phyloP scores from a whole-genome alignment of 2,797 vertebrate species.

The Sparidentex hasta region DNA sequence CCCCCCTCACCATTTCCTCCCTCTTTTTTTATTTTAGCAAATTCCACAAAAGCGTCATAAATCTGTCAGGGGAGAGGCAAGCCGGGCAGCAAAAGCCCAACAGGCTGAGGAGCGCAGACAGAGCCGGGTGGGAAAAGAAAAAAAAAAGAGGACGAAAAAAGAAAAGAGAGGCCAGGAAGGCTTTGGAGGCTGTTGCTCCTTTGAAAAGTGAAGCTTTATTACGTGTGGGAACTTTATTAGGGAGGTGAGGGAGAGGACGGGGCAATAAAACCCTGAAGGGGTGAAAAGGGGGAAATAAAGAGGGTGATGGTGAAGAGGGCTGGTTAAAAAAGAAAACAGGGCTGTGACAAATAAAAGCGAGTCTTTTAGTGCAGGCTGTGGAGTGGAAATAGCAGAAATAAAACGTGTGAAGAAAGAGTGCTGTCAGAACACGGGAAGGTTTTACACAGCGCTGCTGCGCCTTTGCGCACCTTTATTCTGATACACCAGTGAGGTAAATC shows the following conservation, averaged over 20 bases:
- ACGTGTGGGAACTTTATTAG: constrained; percentile 85
- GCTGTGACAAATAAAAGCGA: constrained; percentile 59
- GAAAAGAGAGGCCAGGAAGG: constrained; percentile 67
- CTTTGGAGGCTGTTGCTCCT: constrained; percentile 79
- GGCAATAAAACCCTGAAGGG: constrained; percentile 71
- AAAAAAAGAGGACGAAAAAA: constrained; percentile 45
- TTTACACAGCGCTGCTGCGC: constrained; percentile 3
- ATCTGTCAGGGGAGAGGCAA: constrained; percentile 79
- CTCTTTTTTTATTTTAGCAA: constrained; percentile 76
- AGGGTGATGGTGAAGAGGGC: constrained; percentile 42
- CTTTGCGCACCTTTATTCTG: constrained; percentile 34
- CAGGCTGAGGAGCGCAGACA: constrained; percentile 72
- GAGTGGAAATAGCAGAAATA: constrained; percentile 47
- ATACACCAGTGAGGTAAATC: constrained; percentile 1
- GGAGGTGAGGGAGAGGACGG: constrained; percentile 75
- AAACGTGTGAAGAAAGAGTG: constrained; percentile 27
- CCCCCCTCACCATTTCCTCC: constrained; percentile 32
- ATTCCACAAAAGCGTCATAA: constrained; percentile 85
- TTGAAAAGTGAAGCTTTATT: constrained; percentile 86
- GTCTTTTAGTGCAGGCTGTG: constrained; percentile 37
- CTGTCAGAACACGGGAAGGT: constrained; percentile 15
- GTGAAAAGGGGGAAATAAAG: constrained; percentile 36
- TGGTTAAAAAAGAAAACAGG: constrained; percentile 47
- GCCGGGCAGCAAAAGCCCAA: constrained; percentile 62
- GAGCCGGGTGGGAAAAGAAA: constrained; percentile 71